phyloP scores from a whole-genome alignment of 2,113 vertebrate species.

The Oreamnos americanus region DNA sequence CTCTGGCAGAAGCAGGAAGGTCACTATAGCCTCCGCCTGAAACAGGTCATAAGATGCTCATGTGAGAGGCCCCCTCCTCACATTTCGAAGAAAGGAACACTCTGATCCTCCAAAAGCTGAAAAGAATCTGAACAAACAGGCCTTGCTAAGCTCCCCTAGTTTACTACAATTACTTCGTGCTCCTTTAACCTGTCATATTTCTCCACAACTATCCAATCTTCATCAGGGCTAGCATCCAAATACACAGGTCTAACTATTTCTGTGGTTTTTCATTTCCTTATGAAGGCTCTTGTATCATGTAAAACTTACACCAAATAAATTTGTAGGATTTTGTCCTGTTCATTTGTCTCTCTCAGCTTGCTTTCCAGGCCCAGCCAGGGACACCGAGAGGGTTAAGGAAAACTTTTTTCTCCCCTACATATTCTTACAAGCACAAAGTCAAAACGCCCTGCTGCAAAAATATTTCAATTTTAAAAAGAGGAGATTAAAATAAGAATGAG shows the following conservation, averaged over 20 bases:
- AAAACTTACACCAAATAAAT: neutral
- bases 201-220: neutral
- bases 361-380: neutral
- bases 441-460: neutral
- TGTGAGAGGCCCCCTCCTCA: too few relatives aligned
- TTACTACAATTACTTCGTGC: neutral
- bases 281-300: neutral
- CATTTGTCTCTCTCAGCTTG: neutral
- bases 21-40: neutral
- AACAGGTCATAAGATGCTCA: neutral
- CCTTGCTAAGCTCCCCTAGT: neutral
- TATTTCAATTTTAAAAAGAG: conserved; percentile 25
- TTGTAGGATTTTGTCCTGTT: neutral
- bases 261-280: neutral
- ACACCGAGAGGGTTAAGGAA: neutral
- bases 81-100: neutral
- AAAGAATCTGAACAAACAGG: neutral
- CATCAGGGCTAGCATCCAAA: neutral
- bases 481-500: conserved; percentile 34
- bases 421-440: conserved; percentile 18
- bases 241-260: neutral
- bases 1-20: neutral
- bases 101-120: neutral
- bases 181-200: neutral
- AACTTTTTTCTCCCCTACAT: neutral